phyloP scores from a whole-genome alignment of 2,888 invertebrate genomes.

The Rambutsinella grinnellia region DNA sequence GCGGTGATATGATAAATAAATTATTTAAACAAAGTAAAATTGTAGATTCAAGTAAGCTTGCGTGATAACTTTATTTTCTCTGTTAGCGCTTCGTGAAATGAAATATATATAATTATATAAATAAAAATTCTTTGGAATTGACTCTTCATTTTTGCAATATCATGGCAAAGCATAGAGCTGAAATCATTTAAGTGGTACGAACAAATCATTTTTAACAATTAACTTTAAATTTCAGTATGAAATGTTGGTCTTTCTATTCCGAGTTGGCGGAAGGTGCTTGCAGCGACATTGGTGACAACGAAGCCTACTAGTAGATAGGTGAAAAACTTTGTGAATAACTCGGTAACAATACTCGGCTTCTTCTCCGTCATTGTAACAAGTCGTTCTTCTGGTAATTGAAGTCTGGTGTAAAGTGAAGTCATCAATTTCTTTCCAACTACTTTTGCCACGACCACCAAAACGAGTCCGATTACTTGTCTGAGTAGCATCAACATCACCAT shows the following conservation, averaged over 20 bases:
- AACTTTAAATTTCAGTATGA: constrained; percentile 88
- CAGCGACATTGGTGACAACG: constrained; percentile 82
- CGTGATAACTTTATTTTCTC: too few relatives aligned
- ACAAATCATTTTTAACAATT: too few relatives aligned
- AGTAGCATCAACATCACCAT: constrained; percentile 78
- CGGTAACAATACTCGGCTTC: constrained; percentile 76
- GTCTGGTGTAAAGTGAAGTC: constrained; percentile 1
- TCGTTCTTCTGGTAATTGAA: constrained; percentile 4
- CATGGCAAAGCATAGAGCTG: too few relatives aligned
- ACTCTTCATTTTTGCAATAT: too few relatives aligned
- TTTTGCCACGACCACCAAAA: constrained; percentile 76
- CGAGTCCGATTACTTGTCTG: constrained; percentile 82
- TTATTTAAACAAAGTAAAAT: too few relatives aligned
- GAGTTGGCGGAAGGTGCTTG: constrained; percentile 81
- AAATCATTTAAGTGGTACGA: too few relatives aligned
- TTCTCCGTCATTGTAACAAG: constrained; percentile 68
- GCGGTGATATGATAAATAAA: too few relatives aligned
- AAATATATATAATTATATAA: too few relatives aligned
- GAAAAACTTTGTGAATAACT: constrained; percentile 86
- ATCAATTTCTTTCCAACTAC: constrained; percentile 12
- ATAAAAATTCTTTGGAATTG: too few relatives aligned
- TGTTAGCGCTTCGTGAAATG: too few relatives aligned
- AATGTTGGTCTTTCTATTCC: constrained; percentile 83
- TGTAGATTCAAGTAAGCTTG: too few relatives aligned
- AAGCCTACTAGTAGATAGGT: constrained; percentile 85